phyloP scores from a whole-genome alignment of 35 echinoderm and acorn worm species.

The Ophioderma brevispina region DNA sequence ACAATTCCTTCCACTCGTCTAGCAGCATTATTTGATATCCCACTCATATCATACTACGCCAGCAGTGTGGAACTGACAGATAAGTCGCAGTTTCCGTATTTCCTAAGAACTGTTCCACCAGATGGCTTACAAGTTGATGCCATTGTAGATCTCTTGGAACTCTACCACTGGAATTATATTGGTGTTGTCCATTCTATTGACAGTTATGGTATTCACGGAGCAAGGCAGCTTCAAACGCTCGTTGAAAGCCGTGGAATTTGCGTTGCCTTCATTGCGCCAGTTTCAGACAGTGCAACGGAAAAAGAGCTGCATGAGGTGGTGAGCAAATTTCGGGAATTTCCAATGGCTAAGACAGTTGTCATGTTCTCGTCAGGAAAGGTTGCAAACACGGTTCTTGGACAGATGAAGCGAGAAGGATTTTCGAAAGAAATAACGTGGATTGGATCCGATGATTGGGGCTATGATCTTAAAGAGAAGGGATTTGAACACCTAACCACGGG shows the following conservation, averaged over 20 bases:
- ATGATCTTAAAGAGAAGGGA: background rate
- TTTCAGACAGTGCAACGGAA: background rate
- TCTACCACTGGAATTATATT: constrained; percentile 41
- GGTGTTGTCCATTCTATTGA: constrained; percentile 31
- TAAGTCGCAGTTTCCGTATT: constrained; percentile 34
- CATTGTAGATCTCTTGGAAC: constrained; percentile 30
- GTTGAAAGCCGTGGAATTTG: constrained; percentile 27
- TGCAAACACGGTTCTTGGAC: constrained; percentile 13
- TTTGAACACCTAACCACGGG: background rate
- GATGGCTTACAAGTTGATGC: constrained; percentile 31
- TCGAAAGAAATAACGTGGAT: constrained; percentile 17
- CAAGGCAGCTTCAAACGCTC: constrained; percentile 1
- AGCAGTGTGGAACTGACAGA: constrained; percentile 42
- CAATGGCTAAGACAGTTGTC: constrained; percentile 10
- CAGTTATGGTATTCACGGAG: constrained; percentile 36
- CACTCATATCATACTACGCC: constrained; percentile 37
- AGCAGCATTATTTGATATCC: constrained; percentile 21
- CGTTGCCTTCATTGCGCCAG: constrained; percentile 8
- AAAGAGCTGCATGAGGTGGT: constrained; percentile 24
- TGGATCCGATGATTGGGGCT: constrained; percentile 42
- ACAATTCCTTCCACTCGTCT: constrained; percentile 31
- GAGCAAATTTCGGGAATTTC: background rate
- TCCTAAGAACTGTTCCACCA: constrained; percentile 45
- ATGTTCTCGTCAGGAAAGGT: constrained; percentile 31
- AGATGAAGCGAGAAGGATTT: background rate